Evolutionary conservation across 2,797 vertebrate species (phyloP).

Genomic region (Alosa sapidissima): DNA sequence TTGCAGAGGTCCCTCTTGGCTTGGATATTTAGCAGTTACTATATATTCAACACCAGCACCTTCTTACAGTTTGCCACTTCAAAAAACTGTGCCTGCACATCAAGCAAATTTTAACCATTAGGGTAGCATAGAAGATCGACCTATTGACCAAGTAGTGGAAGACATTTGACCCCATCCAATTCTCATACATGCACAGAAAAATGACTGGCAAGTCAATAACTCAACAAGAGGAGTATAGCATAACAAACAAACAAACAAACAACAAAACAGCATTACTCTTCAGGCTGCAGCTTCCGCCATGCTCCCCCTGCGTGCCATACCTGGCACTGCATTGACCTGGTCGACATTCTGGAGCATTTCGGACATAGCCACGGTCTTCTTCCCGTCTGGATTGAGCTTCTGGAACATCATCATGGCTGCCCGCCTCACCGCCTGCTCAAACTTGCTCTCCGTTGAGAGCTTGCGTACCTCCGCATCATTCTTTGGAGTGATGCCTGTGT

Average conservation of each 20-base stretch:
- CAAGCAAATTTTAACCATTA: not conserved
- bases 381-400: conserved; percentile 93
- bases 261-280: conserved; percentile 22
- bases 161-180: not conserved
- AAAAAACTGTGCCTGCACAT: not conserved
- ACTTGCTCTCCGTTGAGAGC: conserved; percentile 85
- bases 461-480: conserved; percentile 85
- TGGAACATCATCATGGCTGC: conserved; percentile 96
- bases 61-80: not conserved
- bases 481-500: conserved; percentile 85
- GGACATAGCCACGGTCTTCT: conserved; percentile 83
- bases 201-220: not conserved
- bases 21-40: not conserved
- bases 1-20: not conserved
- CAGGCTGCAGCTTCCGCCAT: not conserved
- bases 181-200: not conserved
- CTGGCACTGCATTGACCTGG: conserved; percentile 78
- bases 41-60: not conserved
- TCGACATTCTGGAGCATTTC: conserved; percentile 91
- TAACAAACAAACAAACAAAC: not conserved
- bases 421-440: conserved; percentile 91
- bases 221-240: not conserved
- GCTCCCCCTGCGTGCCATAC: conserved; percentile 48
- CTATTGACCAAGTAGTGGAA: not conserved
- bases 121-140: not conserved